Percentiles rank a stretch among this genome's conserved stretches.
phyloP scores from a whole-genome alignment of 2,113 vertebrate species.

The Ivindomyrus marchei region DNA sequence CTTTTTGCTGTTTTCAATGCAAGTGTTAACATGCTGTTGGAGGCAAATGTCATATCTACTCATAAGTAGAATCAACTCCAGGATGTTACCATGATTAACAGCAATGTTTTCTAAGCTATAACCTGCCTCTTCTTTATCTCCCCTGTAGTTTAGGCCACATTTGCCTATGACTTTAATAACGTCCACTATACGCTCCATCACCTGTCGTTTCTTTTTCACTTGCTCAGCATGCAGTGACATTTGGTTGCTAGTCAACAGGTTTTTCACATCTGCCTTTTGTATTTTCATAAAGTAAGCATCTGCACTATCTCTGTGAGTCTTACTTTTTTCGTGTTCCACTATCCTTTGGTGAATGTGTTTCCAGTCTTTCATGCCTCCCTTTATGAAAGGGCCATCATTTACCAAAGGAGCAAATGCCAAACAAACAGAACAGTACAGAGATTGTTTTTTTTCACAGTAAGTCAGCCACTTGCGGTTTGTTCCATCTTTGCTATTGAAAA shows the following conservation, averaged over 20 bases:
- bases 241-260: conserved; percentile 22
- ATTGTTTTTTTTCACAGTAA: conserved; percentile 25
- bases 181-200: conserved; percentile 10
- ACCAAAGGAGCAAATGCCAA: conserved; percentile 24
- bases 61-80: conserved; percentile 18
- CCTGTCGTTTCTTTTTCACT: conserved; percentile 14
- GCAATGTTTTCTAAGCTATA: not conserved
- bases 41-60: conserved; percentile 22
- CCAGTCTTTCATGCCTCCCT: conserved; percentile 26
- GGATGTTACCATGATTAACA: conserved; percentile 17
- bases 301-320: conserved; percentile 18
- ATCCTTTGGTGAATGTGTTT: conserved; percentile 25
- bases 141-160: conserved; percentile 20
- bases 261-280: conserved; percentile 6
- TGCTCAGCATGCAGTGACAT: conserved; percentile 19
- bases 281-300: conserved; percentile 21
- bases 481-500: conserved; percentile 28
- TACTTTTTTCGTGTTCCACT: conserved; percentile 9
- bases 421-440: conserved; percentile 29
- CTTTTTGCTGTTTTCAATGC: conserved; percentile 15
- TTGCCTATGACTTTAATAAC: conserved; percentile 16
- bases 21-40: not conserved
- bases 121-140: conserved; percentile 1
- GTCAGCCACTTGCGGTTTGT: conserved; percentile 26
- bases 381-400: conserved; percentile 23